Evolutionary conservation across 2,797 vertebrate genomes (phyloP), one percentile per base, ranked within the genome.

Genomic region (Ctenosaura bakeri): DNA sequence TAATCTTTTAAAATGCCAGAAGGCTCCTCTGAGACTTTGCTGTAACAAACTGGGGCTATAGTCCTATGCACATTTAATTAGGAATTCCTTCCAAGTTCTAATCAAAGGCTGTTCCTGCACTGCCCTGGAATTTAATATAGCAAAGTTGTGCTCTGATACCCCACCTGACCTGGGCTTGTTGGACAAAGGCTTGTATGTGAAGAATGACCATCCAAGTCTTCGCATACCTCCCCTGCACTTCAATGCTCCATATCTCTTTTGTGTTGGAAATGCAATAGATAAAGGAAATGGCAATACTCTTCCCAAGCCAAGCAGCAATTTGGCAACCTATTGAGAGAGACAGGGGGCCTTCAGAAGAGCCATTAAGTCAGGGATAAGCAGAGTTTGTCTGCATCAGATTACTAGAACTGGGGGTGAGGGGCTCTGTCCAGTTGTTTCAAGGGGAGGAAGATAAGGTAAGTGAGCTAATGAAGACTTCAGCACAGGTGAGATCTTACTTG

Each of bases 191-290:
- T 56, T 59, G 26, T 42, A 62, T 26, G 2, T 16, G 73, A 52
- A 80, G 24, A 46, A 13, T 84, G 22, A 16, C 22, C 8, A 26
- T 20, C 42, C 52, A 22, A 46, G 5, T 18, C n/a, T 59, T 42
- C 20, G 14, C 80, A n/a, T 22, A 8, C n/a, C 26, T 50, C 59
- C 62, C 20, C 64, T 24, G 42, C 26, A 20, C 26, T 66, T 69
- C 26, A 69, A 29, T 22, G 26, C 24, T 76, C 66, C 26, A 54
- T 77, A 64, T 83, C 73, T 87, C 85, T 76, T 86, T 90, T 90
- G 86, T 88, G 26, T 87, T 87, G 89, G 89, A 78, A 83, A 87
- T 90, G 74, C 42, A 24, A 38, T 22, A 52, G 52, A 64, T 82
- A 50, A 81, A 2, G 38, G 46, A 76, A 22, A 42, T 52, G 35